These are phyloP conservation scores for Napeogenes inachia DNA, from an alignment of 2,888 invertebrate genomes.

Conservation along the genomic window DNA sequence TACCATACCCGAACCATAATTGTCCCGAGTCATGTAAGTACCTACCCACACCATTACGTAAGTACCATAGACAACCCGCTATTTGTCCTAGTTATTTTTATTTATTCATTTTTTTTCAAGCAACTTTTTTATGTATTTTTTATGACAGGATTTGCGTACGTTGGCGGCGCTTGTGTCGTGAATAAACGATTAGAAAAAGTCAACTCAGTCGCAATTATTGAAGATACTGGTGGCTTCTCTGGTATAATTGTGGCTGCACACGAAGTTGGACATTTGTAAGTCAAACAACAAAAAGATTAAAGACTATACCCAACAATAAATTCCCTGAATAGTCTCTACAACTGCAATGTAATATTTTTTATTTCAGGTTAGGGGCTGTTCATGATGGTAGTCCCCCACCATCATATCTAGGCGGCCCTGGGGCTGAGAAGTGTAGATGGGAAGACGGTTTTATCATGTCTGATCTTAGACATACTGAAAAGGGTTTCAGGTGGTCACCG, in stretches of 20 bases:
- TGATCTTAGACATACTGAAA: slow-evolving; percentile 94
- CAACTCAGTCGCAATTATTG: slow-evolving; percentile 96
- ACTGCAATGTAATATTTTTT: neutral
- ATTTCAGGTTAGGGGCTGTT: slow-evolving; percentile 91
- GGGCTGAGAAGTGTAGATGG: slow-evolving; percentile 96
- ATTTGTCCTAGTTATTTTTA: slow-evolving; percentile 13
- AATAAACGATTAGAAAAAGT: slow-evolving; percentile 97
- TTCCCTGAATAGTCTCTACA: too few relatives aligned
- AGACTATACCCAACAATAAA: too few relatives aligned
- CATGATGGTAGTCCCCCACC: slow-evolving; percentile 97
- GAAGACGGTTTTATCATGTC: slow-evolving; percentile 98
- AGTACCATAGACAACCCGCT: slow-evolving; percentile 6
- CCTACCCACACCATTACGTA: slow-evolving; percentile 6
- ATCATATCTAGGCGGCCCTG: slow-evolving; percentile 94
- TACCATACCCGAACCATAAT: slow-evolving; percentile 3
- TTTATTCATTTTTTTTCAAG: slow-evolving; percentile 7
- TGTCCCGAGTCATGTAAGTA: slow-evolving; percentile 13
- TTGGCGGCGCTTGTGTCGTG: slow-evolving; percentile 96
- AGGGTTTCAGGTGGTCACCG: slow-evolving; percentile 96
- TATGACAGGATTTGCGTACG: slow-evolving; percentile 92
- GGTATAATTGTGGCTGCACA: slow-evolving; percentile 97
- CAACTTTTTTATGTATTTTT: slow-evolving; percentile 19
- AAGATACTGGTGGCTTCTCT: slow-evolving; percentile 97
- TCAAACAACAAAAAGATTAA: neutral
- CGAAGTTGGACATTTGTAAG: slow-evolving; percentile 98